Percentiles rank a stretch among this genome's conserved stretches.
Conservation (phyloP, 2,113 vertebrate species). For the Perca fluviatilis region DNA sequence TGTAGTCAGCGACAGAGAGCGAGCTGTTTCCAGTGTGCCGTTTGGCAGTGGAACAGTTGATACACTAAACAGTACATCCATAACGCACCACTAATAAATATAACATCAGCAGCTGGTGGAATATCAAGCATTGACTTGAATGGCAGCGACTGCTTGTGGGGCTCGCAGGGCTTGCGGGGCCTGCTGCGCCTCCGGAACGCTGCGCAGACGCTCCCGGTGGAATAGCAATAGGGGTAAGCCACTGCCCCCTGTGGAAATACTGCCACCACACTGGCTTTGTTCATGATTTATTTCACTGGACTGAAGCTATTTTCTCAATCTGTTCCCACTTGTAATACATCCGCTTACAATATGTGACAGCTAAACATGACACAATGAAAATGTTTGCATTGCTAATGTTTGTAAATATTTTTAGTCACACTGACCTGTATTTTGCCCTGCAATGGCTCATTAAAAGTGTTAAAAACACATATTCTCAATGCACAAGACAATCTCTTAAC, state of each 20-base stretch:
- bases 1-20: too few species aligned
- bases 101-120: too few species aligned
- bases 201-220: too few species aligned
- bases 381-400: slow-evolving; percentile 76
- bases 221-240: too few species aligned
- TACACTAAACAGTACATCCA: too few species aligned
- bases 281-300: slow-evolving; percentile 28
- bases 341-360: slow-evolving; percentile 46
- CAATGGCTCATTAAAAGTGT: slow-evolving; percentile 43
- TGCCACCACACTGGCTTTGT: slow-evolving; percentile 48
- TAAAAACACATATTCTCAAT: slow-evolving; percentile 60
- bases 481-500: slow-evolving; percentile 52
- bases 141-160: too few species aligned
- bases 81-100: too few species aligned
- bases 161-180: too few species aligned
- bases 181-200: too few species aligned
- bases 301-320: slow-evolving; percentile 9
- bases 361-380: slow-evolving; percentile 18
- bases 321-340: neutral
- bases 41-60: too few species aligned
- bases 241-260: slow-evolving; percentile 40
- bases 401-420: slow-evolving; percentile 67
- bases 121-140: too few species aligned
- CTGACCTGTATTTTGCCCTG: slow-evolving; percentile 44
- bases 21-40: too few species aligned